Base-by-base conservation (phyloP, 2,113 vertebrate genomes). In the Crocuta crocuta region DNA sequence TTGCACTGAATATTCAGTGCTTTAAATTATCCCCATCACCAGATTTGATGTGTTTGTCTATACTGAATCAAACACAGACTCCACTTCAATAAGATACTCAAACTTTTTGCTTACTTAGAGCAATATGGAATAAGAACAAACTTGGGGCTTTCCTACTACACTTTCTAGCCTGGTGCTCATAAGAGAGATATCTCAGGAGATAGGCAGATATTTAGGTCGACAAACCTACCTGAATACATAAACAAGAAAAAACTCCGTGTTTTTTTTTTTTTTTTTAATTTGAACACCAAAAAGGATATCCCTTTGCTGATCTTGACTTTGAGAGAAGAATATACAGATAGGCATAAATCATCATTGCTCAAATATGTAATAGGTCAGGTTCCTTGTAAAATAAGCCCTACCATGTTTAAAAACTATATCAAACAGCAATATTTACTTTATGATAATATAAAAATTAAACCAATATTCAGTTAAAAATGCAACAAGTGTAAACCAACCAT, bases 371-470 rank as follows among this genome's bases (percentile, higher is more conserved):
- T 65, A 58, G n/a, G 35, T 74, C 53, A 89, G 16, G 6, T 53
- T 74, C 7, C 21, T 92, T 85, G 28, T 39, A 96, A 94, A 95
- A 73, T 84, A 70, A 97, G 70, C 26, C 21, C 2, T 84, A 80
- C 12, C 13, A 48, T 91, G 24, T 61, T 89, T 95, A 81, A 81
- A 93, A 88, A 92, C 24, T 33, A 6, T 71, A 89, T 58, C 66
- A 88, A 70, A 76, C 50, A 91, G 50, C 9, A 95, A 88, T 86
- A 91, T 92, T 87, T 96, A 90, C 19, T 68, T 93, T 95, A 83
- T 11, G 24, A 90, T 76, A 89, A 94, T 31, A 80, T 81, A 16
- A 97, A 92, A 89, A 70, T 35, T 82, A 71, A 98, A 74, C 11
- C 33, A 90, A 35, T 85, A 70, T 58, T 73, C 48, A 65, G 39